Conservation (phyloP, 2,888 invertebrate genomes). For the Hecatera dysodea region DNA sequence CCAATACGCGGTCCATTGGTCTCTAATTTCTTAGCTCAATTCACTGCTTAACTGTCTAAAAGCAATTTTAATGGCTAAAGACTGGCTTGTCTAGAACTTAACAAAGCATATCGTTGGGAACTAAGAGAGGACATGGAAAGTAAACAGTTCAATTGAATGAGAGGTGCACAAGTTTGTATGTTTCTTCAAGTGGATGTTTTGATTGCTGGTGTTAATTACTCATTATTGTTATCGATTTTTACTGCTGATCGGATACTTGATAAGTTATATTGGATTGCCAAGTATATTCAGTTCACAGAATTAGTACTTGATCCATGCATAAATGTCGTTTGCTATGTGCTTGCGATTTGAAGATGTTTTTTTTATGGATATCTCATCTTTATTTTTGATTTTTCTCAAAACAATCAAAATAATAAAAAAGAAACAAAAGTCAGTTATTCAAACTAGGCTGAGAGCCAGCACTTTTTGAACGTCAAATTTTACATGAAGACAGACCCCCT, state of each 20-base stretch:
- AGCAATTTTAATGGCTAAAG: slow-evolving; percentile 6
- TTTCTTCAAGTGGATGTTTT: slow-evolving; percentile 25
- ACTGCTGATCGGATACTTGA: slow-evolving; percentile 5
- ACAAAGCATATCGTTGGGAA: neutral
- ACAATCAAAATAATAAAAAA: no score
- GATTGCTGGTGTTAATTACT: slow-evolving; percentile 30
- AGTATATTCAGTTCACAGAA: neutral
- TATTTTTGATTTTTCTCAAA: no score
- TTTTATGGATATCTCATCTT: no score
- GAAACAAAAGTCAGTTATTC: no score
- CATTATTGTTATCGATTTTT: slow-evolving; percentile 9
- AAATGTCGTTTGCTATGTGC: no score
- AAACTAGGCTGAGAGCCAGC: no score
- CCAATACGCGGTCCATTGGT: slow-evolving; percentile 20
- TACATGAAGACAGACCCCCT: no score
- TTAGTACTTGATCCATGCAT: neutral
- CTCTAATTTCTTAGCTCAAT: slow-evolving; percentile 14
- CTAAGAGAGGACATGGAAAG: neutral
- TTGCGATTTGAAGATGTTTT: no score
- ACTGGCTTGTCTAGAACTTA: neutral
- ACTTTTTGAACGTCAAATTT: no score
- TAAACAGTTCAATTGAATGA: slow-evolving; percentile 7
- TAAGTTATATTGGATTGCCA: slow-evolving; percentile 6
- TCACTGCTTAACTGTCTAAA: slow-evolving; percentile 1
- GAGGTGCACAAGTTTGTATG: neutral